Evolutionary conservation across 2,113 vertebrate genomes (phyloP).

Genomic region (Salvator merianae): DNA sequence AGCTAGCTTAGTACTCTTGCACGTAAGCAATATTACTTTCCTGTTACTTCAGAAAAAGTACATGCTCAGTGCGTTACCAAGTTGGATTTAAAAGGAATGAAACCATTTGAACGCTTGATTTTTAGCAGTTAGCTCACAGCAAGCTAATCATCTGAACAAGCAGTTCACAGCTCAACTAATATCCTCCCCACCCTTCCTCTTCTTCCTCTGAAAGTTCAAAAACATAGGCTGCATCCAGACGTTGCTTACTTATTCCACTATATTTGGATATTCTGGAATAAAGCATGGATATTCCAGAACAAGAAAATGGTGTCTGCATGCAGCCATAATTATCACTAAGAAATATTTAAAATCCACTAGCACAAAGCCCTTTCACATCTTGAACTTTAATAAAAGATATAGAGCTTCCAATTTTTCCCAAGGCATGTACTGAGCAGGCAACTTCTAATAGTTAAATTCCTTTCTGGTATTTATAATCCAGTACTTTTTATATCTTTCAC

Average conservation of each 20-base stretch:
- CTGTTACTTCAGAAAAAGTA: neutral
- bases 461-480: neutral
- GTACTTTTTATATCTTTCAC: neutral
- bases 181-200: neutral
- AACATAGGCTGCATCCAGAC: no score
- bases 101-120: neutral
- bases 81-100: neutral
- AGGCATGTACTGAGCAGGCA: neutral
- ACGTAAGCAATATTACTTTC: neutral
- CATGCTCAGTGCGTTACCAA: neutral
- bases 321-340: neutral
- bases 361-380: neutral
- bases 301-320: no score
- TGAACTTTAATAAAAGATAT: neutral
- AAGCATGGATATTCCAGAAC: no score
- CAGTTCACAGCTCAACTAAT: neutral
- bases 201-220: neutral
- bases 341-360: neutral
- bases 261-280: no score
- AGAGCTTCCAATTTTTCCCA: neutral
- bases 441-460: neutral
- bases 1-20: neutral
- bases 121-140: neutral
- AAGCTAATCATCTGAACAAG: neutral
- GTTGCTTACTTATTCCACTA: no score